Evolutionary conservation across 1,140 invertebrate species (phyloP).

Genomic region (Pseudomyrmex pallidus): DNA sequence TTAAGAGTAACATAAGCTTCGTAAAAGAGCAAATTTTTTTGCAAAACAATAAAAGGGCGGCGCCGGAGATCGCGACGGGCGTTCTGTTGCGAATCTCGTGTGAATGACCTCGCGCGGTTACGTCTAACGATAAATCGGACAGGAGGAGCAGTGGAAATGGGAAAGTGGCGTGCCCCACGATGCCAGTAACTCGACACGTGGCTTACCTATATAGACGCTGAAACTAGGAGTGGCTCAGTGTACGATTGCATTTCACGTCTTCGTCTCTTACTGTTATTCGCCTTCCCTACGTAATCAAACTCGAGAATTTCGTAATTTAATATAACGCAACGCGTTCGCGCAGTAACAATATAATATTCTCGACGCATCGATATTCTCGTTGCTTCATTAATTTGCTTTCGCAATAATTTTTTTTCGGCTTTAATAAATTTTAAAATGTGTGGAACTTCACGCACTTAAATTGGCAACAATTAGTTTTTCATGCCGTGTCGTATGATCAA

Average conservation of each 20-base stretch:
- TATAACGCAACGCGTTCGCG: too few species aligned
- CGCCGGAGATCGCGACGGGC: constrained; percentile 1
- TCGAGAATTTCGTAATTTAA: constrained; percentile 8
- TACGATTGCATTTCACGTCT: not conserved
- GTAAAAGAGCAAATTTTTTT: not conserved
- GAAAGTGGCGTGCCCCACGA: constrained; percentile 70
- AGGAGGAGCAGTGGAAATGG: constrained; percentile 69
- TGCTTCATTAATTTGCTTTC: not conserved
- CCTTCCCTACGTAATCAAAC: not conserved
- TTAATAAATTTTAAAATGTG: not conserved
- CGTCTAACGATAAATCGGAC: constrained; percentile 59
- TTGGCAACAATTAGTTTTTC: not conserved
- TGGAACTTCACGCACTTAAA: not conserved
- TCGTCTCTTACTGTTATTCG: constrained; percentile 21
- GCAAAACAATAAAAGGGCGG: not conserved
- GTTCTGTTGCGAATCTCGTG: not conserved
- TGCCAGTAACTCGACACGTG: constrained; percentile 55
- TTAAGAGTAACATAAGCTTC: too few species aligned
- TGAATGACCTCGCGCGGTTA: not conserved
- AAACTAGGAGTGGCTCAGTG: constrained; percentile 56
- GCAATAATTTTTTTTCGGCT: not conserved
- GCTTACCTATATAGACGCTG: constrained; percentile 30
- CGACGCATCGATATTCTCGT: not conserved
- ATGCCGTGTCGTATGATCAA: not conserved
- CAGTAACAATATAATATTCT: not conserved